Evolutionary conservation across 1,140 invertebrate genomes (phyloP), one percentile per base, ranked within the genome.

Genomic region (Leptinotarsa undecemlineata): DNA sequence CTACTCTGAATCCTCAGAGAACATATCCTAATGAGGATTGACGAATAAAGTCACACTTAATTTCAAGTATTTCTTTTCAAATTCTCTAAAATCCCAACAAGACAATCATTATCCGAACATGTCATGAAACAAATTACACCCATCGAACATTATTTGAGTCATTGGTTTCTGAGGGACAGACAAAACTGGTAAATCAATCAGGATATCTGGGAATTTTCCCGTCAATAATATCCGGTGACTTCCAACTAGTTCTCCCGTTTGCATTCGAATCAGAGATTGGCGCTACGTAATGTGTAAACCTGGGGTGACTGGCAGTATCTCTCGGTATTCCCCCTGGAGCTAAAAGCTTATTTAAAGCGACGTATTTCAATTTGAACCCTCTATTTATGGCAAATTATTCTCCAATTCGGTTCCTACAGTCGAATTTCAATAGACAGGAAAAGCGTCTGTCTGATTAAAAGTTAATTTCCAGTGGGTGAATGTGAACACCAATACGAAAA

Each of bases 281-380:
- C 69, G 48, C 66, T n/a, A 19, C 48, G 20, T 78, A 77, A 80
- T 78, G 60, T 76, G 74, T 76, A 79, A 23, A 78, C 71, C 74
- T 78, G 68, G 80, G 80, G 78, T 81, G 78, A 80, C 80, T 81
- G 78, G 77, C 78, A 78, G 63, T 77, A 79, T 81, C 80, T 77
- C 72, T 71, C 75, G 80, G 78, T 64, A 78, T 78, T 76, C 73
- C 73, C 77, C 78, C 78, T 72, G 61, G 51, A 73, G 77, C 77
- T 74, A 76, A 78, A 76, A 80, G 71, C 76, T 77, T 71, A 75
- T 77, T 81, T 81, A 81, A 78, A 81, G 73, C 76, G 42, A 61
- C 71, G 76, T 75, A 80, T 77, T 80, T 80, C 79, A 77, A 80
- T 80, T 80, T 79, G 47, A 47, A 76, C 77, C 78, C 78, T 77